Conservation (phyloP, 1,140 invertebrate genomes). For the Drosophila serrata region DNA sequence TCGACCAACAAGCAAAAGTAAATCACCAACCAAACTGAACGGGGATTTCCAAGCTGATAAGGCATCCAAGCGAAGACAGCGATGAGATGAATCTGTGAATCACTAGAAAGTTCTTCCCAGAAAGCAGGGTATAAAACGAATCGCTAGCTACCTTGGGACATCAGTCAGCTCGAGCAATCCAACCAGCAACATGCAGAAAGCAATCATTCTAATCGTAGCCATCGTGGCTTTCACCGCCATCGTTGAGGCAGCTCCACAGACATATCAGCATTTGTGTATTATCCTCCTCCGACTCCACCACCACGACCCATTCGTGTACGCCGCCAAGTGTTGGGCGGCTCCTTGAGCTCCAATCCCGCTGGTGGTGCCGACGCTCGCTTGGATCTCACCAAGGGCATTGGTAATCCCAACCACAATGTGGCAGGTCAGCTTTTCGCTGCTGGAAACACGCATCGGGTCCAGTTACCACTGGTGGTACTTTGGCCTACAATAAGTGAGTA, state of each 20-base stretch:
- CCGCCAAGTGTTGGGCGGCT: slow-evolving; percentile 69
- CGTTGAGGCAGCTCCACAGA: slow-evolving; percentile 52
- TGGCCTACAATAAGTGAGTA: slow-evolving; percentile 81
- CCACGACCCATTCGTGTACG: slow-evolving; percentile 54
- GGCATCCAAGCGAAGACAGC: slow-evolving; percentile 6
- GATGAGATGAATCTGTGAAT: slow-evolving; percentile 47
- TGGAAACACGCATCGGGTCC: slow-evolving; percentile 71
- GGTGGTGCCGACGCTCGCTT: slow-evolving; percentile 68
- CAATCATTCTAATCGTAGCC: slow-evolving; percentile 54
- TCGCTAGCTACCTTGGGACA: slow-evolving; percentile 10
- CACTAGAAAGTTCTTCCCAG: slow-evolving; percentile 57
- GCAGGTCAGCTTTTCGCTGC: slow-evolving; percentile 72
- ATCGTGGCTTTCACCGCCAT: slow-evolving; percentile 54
- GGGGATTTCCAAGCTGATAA: slow-evolving; percentile 62
- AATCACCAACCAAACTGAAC: slow-evolving; percentile 24
- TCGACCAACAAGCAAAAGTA: slow-evolving; percentile 11
- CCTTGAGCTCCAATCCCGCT: slow-evolving; percentile 63
- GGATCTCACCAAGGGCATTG: slow-evolving; percentile 63
- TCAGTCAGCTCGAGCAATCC: slow-evolving; percentile 38
- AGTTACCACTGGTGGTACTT: slow-evolving; percentile 63
- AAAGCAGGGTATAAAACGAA: slow-evolving; percentile 30
- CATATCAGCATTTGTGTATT: slow-evolving; percentile 32
- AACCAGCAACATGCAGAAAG: slow-evolving; percentile 54
- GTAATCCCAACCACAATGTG: slow-evolving; percentile 71
- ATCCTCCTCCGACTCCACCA: slow-evolving; percentile 17